Evolutionary conservation across 2,797 vertebrate genomes (phyloP).

Genomic region (Lepilemur ruficaudatus): DNA sequence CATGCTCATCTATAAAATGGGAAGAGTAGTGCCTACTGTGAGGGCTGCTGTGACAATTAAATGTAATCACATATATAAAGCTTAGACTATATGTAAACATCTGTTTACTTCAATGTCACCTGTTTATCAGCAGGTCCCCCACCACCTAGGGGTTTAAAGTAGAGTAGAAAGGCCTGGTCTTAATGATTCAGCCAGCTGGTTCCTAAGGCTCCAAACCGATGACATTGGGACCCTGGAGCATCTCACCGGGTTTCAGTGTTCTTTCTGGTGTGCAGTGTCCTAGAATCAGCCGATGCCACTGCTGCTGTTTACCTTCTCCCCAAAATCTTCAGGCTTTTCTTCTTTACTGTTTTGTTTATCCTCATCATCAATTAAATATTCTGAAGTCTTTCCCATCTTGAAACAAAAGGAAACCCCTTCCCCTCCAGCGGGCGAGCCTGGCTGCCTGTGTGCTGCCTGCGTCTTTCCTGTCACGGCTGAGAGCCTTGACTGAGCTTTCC

Average conservation of each 20-base stretch:
- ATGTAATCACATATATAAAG: too few relatives aligned
- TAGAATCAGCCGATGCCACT: background rate
- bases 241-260: background rate
- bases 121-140: background rate
- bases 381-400: background rate
- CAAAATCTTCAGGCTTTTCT: background rate
- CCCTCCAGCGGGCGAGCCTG: background rate
- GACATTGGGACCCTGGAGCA: background rate
- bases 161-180: background rate
- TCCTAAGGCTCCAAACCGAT: background rate
- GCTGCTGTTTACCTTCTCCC: background rate
- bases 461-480: background rate
- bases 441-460: accelerated
- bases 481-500: background rate
- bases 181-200: background rate
- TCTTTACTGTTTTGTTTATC: background rate
- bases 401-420: background rate
- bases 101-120: background rate
- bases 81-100: background rate
- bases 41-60: background rate
- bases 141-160: background rate
- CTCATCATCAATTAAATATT: background rate
- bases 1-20: background rate
- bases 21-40: background rate
- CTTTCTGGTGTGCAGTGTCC: background rate